Base-by-base conservation (phyloP, 2,797 vertebrate species). In the Pterois miles region DNA sequence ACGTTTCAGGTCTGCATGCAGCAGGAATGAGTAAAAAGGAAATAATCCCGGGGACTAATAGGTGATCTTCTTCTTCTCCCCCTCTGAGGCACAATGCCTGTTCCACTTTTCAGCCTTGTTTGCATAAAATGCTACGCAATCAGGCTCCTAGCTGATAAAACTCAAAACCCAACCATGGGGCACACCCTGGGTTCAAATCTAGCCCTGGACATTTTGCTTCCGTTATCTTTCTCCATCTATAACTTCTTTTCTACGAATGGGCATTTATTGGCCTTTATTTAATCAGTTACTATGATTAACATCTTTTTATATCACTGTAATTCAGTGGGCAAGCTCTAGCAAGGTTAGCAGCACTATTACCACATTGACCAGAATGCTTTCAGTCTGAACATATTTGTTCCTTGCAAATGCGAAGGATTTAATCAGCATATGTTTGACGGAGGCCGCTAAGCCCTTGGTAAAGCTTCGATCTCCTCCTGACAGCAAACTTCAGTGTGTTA, bases 101-200 rank as follows among this genome's bases (percentile, higher is more conserved):
- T 66, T 72, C 71, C 57, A 71, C 69, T 80, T 84, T 78, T 74
- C 36, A 38, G 58, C 50, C 46, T 63, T 84, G 65, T 91, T 83
- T 83, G 69, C 36, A 80, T 80, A 76, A 71, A 71, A 76, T 67
- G 43, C 43, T 38, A 23, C 50, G 23, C 8, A 46, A 58, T 73
- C 52, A 54, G 27, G 29, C 71, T 77, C 8, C 29, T 5, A 70
- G 50, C 6, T 43, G 23, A 83, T 60, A 52, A 53, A 77, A 25
- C 65, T 54, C 4, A 40, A 62, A 74, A 27, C 29, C 38, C 3
- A 20, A 74, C 60, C 38, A 62, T 2, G 10, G 46, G 56, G 11
- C 34, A 77, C n/a, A 31, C 20, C 14, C 29, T n/a, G 16, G 62
- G 29, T 76, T 80, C n/a, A 71, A 58, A 75, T 52, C 8, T 40